phyloP scores from a whole-genome alignment of 2,113 vertebrate genomes.

The Halichoerus grypus region DNA sequence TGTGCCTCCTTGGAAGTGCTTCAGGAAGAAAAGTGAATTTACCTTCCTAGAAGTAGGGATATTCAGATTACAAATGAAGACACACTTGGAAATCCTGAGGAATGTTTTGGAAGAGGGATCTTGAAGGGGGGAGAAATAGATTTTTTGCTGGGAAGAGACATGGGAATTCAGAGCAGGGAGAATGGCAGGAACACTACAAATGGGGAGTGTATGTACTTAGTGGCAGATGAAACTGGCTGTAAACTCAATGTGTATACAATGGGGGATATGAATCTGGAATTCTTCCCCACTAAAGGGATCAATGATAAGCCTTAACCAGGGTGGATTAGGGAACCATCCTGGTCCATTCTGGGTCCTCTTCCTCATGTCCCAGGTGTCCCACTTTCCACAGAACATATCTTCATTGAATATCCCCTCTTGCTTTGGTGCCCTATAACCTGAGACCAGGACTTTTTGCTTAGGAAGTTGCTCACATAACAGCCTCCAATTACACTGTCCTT shows the following conservation, averaged over 20 bases:
- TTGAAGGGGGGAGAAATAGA: background rate
- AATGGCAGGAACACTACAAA: accelerated
- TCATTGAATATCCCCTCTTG: background rate
- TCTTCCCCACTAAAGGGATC: background rate
- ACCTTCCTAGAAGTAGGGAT: background rate
- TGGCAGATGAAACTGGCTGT: background rate
- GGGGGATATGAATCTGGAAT: background rate
- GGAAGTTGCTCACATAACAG: background rate
- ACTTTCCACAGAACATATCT: too few species aligned
- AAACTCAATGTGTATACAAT: accelerated
- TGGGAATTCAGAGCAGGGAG: background rate
- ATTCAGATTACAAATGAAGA: background rate
- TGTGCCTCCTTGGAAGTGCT: background rate
- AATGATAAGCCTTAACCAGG: background rate
- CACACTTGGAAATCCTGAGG: background rate
- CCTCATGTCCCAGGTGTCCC: background rate
- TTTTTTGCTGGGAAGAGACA: background rate
- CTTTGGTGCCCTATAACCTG: background rate
- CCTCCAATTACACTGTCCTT: background rate
- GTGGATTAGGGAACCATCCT: background rate
- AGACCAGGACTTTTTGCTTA: background rate
- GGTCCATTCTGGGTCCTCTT: background rate
- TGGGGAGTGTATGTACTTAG: accelerated
- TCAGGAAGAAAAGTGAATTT: background rate
- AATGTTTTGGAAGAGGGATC: background rate